These are phyloP conservation scores for Epinotia ramella DNA, from an alignment of 2,888 invertebrate species.

Conservation along the genomic window DNA sequence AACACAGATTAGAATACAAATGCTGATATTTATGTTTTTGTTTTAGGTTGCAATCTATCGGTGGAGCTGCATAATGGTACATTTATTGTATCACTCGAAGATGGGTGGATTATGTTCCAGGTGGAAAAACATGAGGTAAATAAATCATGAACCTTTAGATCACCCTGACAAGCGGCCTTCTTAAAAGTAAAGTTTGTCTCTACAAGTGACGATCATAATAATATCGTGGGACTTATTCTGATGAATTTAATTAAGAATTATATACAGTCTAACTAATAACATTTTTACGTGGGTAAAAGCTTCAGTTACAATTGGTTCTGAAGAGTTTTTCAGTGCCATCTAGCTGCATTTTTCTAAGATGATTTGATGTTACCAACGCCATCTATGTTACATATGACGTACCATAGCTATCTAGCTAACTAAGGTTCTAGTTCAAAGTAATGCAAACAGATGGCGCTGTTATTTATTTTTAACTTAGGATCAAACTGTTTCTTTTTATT, in stretches of 20 bases:
- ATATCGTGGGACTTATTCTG: no score
- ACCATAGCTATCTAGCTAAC: background rate
- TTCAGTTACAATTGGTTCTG: background rate
- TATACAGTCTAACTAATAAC: background rate
- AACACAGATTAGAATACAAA: background rate
- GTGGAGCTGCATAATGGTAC: constrained; percentile 90
- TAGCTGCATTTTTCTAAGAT: background rate
- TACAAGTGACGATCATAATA: no score
- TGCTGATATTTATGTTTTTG: constrained; percentile 46
- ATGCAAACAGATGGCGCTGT: constrained; percentile 23
- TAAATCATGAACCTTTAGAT: no score
- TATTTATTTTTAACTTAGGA: background rate
- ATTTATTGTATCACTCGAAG: constrained; percentile 90
- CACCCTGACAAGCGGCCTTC: no score
- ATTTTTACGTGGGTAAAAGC: background rate
- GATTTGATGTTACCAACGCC: background rate
- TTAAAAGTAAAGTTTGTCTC: no score
- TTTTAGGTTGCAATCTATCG: constrained; percentile 89
- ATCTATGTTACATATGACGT: background rate
- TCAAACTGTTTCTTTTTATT: constrained; percentile 51
- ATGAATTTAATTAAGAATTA: no score
- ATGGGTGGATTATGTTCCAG: constrained; percentile 93
- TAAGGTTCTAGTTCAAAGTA: background rate
- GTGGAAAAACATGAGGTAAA: constrained; percentile 91
- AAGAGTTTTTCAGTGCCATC: background rate